Conservation (phyloP, 2,888 invertebrate species). For the Calephelis perditalis region DNA sequence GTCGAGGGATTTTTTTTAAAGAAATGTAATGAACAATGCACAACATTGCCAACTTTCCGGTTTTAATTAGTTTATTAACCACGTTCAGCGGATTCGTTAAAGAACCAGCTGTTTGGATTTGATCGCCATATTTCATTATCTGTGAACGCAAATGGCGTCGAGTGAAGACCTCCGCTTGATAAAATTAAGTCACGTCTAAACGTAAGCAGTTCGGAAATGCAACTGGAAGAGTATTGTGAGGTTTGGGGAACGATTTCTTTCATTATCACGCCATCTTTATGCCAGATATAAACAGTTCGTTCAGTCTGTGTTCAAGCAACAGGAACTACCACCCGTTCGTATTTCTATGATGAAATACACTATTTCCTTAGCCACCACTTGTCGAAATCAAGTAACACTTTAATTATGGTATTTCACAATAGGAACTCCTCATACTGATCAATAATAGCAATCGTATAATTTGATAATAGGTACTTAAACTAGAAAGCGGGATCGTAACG, state of each 20-base stretch:
- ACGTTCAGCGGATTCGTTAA: constrained; percentile 54
- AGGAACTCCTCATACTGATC: too few species aligned
- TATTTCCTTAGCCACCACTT: too few species aligned
- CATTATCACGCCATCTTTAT: too few species aligned
- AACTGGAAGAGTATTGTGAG: constrained; percentile 54
- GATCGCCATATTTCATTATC: constrained; percentile 45
- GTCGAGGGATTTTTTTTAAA: constrained; percentile 47
- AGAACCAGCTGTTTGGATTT: constrained; percentile 65
- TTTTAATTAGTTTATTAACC: constrained; percentile 47
- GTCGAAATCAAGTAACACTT: too few species aligned
- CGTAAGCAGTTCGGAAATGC: constrained; percentile 13
- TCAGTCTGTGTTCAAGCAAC: too few species aligned
- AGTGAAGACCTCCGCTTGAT: constrained; percentile 38
- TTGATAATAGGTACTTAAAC: too few species aligned
- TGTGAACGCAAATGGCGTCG: constrained; percentile 44
- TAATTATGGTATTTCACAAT: too few species aligned
- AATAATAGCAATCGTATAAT: too few species aligned
- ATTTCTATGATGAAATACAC: too few species aligned
- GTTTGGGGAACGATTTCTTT: constrained; percentile 1
- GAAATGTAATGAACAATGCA: constrained; percentile 62
- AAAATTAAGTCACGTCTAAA: constrained; percentile 47
- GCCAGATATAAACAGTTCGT: too few species aligned
- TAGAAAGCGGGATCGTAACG: too few species aligned
- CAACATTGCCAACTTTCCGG: constrained; percentile 60
- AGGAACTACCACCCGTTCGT: too few species aligned